These are phyloP conservation scores for Cephus cinctus DNA, from an alignment of 1,140 invertebrate genomes.

Conservation along the genomic window DNA sequence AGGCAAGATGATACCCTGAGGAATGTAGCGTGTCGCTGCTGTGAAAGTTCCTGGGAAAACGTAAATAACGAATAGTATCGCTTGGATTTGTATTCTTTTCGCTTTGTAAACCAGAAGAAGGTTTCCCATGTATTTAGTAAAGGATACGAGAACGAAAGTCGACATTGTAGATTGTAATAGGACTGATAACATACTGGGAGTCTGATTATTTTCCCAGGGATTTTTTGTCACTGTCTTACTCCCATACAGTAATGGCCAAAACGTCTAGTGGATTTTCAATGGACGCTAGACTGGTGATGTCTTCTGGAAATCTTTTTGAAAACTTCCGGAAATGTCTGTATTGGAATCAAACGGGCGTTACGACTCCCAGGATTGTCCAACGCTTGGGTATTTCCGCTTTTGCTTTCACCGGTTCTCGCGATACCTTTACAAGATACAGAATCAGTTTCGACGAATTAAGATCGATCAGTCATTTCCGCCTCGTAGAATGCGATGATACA, in stretches of 20 bases:
- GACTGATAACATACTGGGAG: not conserved
- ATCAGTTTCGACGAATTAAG: too few species aligned
- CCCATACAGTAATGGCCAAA: not conserved
- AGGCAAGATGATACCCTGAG: conserved; percentile 40
- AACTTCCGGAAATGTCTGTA: not conserved
- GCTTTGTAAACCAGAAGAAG: too few species aligned
- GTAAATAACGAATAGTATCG: conserved; percentile 18
- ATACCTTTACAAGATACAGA: too few species aligned
- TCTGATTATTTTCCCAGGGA: not conserved
- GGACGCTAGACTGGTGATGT: not conserved
- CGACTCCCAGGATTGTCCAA: conserved; percentile 33
- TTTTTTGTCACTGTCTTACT: not conserved
- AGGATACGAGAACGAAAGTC: too few species aligned
- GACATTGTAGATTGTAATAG: too few species aligned
- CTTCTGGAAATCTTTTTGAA: conserved; percentile 18
- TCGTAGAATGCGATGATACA: too few species aligned
- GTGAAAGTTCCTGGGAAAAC: conserved; percentile 35
- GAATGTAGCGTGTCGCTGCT: conserved; percentile 39
- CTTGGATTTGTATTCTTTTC: too few species aligned
- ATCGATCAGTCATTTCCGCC: too few species aligned
- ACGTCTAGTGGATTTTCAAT: not conserved
- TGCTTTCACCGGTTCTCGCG: conserved; percentile 44
- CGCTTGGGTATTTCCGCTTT: conserved; percentile 31
- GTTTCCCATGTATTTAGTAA: too few species aligned
- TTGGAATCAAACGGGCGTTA: conserved; percentile 17